Evolutionary conservation across 2,797 vertebrate species (phyloP).

Genomic region (Esox lucius): DNA sequence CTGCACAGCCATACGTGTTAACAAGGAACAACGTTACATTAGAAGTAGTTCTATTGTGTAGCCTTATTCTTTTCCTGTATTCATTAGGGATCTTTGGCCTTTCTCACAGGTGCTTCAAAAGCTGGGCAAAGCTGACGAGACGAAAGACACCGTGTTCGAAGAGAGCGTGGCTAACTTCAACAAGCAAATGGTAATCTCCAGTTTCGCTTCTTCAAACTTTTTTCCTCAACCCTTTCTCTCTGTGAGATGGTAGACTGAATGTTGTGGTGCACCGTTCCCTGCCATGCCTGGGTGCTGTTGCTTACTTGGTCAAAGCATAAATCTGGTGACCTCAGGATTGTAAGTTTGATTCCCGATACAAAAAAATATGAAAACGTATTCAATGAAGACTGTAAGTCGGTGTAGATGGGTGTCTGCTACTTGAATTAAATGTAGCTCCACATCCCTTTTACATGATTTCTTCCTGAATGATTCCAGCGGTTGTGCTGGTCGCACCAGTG

Average conservation of each 20-base stretch:
- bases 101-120: conserved; percentile 89
- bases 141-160: conserved; percentile 80
- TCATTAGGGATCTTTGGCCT: conserved; percentile 4
- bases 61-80: not conserved
- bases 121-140: conserved; percentile 81
- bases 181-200: conserved; percentile 89
- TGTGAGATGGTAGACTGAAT: conserved; percentile 12
- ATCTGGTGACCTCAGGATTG: too few relatives aligned
- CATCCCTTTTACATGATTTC: not conserved
- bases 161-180: conserved; percentile 93
- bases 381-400: too few relatives aligned
- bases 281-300: not conserved
- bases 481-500: not conserved
- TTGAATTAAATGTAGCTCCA: not conserved
- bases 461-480: not conserved
- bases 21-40: too few relatives aligned
- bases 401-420: too few relatives aligned
- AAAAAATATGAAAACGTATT: too few relatives aligned
- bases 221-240: conserved; percentile 7
- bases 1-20: too few relatives aligned
- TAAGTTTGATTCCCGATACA: too few relatives aligned
- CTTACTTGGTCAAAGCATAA: too few relatives aligned
- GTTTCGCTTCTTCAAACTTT: not conserved
- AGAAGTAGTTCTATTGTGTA: too few relatives aligned
- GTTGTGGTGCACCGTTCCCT: not conserved